Percentiles rank a stretch among this genome's conserved stretches.
phyloP scores from a whole-genome alignment of 2,113 vertebrate species.

The Mystacornis crossleyi region DNA sequence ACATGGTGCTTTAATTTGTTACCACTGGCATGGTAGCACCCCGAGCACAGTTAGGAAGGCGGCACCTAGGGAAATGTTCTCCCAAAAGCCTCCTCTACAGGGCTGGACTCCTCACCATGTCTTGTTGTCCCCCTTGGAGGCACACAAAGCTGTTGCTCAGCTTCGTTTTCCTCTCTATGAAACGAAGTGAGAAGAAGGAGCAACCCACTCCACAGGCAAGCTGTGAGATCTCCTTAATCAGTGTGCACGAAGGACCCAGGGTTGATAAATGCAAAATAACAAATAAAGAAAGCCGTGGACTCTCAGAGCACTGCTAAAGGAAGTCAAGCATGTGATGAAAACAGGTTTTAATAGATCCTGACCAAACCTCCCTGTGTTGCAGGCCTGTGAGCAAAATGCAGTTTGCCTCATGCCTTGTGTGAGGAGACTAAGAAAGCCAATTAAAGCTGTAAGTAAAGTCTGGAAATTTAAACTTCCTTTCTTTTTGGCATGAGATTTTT shows the following conservation, averaged over 20 bases:
- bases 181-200: neutral
- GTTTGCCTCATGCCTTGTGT: neutral
- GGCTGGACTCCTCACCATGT: neutral
- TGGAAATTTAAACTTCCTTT: neutral
- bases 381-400: neutral
- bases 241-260: neutral
- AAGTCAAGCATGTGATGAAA: neutral
- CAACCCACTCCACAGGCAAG: neutral
- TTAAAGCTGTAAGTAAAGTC: neutral
- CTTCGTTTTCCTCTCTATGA: neutral
- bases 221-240: conserved; percentile 1
- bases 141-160: neutral
- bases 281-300: neutral
- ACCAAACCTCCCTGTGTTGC: neutral
- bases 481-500: neutral
- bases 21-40: neutral
- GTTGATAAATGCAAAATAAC: neutral
- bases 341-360: conserved; percentile 24
- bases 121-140: neutral
- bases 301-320: neutral
- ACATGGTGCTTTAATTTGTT: neutral
- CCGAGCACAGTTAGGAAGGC: neutral
- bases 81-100: neutral
- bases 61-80: neutral
- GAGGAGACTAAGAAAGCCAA: neutral